A percentile compares a stretch with the other conserved stretches of the same genome.
Conservation (phyloP, 2,113 vertebrate species). For the Monopterus albus region DNA sequence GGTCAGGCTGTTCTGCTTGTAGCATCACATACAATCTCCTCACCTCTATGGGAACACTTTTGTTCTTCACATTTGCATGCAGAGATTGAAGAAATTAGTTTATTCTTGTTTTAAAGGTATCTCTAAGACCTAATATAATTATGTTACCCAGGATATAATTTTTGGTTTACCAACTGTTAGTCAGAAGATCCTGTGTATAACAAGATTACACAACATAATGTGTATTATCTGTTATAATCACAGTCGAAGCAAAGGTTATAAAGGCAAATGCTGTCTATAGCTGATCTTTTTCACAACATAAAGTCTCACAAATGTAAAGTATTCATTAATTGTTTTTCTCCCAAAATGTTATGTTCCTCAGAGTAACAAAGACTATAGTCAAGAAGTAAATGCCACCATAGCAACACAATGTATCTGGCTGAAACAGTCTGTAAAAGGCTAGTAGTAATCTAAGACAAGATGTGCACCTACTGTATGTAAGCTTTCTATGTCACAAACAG, state of each 20-base stretch:
- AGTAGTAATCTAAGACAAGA: not conserved
- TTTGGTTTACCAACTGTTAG: not conserved
- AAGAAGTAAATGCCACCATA: conserved; percentile 2
- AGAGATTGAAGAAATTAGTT: conserved; percentile 9
- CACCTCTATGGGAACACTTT: conserved; percentile 30
- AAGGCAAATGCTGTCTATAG: not conserved
- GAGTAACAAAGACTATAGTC: conserved; percentile 6
- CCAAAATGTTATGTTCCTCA: conserved; percentile 4
- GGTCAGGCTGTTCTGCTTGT: conserved; percentile 49
- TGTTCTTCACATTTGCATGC: conserved; percentile 46
- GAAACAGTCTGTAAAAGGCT: not conserved
- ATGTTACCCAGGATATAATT: conserved; percentile 3
- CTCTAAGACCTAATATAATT: too few species aligned
- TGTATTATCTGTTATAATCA: not conserved
- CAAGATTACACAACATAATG: not conserved
- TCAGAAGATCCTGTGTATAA: not conserved
- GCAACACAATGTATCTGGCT: not conserved
- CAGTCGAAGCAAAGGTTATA: not conserved
- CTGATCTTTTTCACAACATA: not conserved
- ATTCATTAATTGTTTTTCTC: not conserved
- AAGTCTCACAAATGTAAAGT: too few species aligned
- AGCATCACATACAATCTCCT: conserved; percentile 49
- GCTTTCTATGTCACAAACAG: conserved; percentile 16
- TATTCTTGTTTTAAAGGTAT: conserved; percentile 1
- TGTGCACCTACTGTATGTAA: not conserved